phyloP scores from a whole-genome alignment of 2,888 invertebrate species.

The Epistrophella euchroma region DNA sequence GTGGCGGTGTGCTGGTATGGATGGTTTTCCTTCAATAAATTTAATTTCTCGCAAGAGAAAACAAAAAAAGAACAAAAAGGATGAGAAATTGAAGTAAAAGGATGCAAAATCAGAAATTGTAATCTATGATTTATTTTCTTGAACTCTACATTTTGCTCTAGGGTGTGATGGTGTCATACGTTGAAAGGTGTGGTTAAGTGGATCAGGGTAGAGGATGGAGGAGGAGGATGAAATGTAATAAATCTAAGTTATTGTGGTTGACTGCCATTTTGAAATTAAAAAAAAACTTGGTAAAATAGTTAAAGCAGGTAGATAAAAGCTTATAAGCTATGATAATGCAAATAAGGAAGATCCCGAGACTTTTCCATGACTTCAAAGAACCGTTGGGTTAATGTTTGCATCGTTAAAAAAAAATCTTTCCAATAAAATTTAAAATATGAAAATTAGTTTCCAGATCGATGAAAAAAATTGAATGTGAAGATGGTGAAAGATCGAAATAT shows the following conservation, averaged over 20 bases:
- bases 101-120: slow-evolving; percentile 37
- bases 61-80: neutral
- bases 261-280: neutral
- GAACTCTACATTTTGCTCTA: slow-evolving; percentile 3
- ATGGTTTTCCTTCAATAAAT: slow-evolving; percentile 33
- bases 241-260: slow-evolving; percentile 23
- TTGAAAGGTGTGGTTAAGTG: neutral
- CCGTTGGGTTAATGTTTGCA: no score
- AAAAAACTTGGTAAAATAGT: neutral
- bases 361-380: no score
- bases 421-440: no score
- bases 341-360: neutral
- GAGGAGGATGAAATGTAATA: slow-evolving; percentile 2
- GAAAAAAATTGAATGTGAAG: no score
- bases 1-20: neutral
- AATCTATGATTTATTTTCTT: slow-evolving; percentile 46
- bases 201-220: no score
- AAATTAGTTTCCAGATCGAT: no score
- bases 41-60: slow-evolving; percentile 44
- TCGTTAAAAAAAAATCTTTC: no score
- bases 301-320: neutral
- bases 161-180: neutral
- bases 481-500: no score
- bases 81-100: slow-evolving; percentile 4
- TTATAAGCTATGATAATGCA: neutral